phyloP scores from a whole-genome alignment of 2,888 invertebrate genomes.

The Dicyrtoma fusca region DNA sequence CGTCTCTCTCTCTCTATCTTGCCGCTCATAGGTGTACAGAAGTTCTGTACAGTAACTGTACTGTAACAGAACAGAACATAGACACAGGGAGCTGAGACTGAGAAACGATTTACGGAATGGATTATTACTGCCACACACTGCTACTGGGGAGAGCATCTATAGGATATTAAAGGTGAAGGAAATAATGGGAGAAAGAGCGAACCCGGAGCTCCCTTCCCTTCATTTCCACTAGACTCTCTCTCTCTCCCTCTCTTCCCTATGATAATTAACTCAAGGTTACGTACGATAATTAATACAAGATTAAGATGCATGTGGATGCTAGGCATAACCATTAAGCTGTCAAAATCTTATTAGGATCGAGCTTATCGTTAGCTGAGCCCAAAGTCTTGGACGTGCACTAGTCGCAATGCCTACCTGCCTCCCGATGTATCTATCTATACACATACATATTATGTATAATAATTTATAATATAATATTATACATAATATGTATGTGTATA shows the following conservation, averaged over 20 bases:
- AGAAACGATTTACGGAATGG: conserved; percentile 16
- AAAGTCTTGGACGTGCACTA: no score
- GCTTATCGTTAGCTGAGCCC: conserved; percentile 18
- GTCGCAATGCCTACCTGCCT: no score
- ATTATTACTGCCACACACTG: conserved; percentile 1
- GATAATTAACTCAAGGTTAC: conserved; percentile 49
- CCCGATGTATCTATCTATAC: no score
- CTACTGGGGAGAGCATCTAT: conserved; percentile 11
- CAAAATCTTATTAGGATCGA: conserved; percentile 20
- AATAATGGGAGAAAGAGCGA: conserved; percentile 47
- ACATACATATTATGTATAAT: no score
- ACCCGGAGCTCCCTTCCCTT: conserved; percentile 47
- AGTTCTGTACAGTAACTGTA: no score
- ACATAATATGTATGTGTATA: no score
- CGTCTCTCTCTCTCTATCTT: no score
- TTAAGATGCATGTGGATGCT: conserved; percentile 4
- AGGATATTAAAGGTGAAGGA: conserved; percentile 50
- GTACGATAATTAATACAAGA: conserved; percentile 49
- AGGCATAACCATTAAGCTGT: conserved; percentile 2
- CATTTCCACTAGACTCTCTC: conserved; percentile 31
- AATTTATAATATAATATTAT: no score
- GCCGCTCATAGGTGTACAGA: not conserved
- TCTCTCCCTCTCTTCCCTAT: no score
- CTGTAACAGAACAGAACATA: no score
- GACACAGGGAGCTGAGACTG: not conserved